phyloP scores from a whole-genome alignment of 35 echinoderm and acorn worm genomes.

The Stichopus chloronotus region DNA sequence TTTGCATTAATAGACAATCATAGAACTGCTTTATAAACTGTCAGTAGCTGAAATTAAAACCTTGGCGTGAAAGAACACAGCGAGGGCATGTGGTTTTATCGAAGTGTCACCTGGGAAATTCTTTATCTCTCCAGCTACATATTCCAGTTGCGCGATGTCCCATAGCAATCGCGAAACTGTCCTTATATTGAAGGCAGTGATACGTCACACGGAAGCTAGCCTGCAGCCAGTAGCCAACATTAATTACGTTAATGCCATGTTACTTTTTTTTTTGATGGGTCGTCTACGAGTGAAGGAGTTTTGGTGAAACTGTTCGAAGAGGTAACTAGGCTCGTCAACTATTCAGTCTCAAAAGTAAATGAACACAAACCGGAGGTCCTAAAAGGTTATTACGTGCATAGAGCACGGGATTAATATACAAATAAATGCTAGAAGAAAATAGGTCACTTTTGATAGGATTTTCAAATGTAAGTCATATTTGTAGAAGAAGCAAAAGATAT shows the following conservation, averaged over 20 bases:
- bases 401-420: too few relatives aligned
- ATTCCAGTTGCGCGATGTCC: slow-evolving; percentile 17
- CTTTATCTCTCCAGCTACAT: slow-evolving; percentile 19
- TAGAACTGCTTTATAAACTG: slow-evolving; percentile 41
- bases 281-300: too few relatives aligned
- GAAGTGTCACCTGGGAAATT: slow-evolving; percentile 40
- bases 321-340: too few relatives aligned
- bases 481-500: too few relatives aligned
- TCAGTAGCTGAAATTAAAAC: slow-evolving; percentile 43
- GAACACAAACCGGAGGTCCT: too few relatives aligned
- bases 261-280: neutral
- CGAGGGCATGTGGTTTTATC: slow-evolving; percentile 31
- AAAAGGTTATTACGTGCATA: too few relatives aligned
- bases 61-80: slow-evolving; percentile 36
- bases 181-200: neutral
- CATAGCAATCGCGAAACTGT: slow-evolving; percentile 23
- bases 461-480: too few relatives aligned
- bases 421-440: too few relatives aligned
- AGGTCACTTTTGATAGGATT: too few relatives aligned
- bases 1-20: slow-evolving; percentile 50
- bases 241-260: slow-evolving; percentile 12
- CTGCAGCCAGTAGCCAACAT: slow-evolving; percentile 8
- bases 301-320: too few relatives aligned
- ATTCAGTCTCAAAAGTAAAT: too few relatives aligned
- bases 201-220: neutral